Base-by-base conservation (phyloP, 2,113 vertebrate genomes). In the Canis aureus region DNA sequence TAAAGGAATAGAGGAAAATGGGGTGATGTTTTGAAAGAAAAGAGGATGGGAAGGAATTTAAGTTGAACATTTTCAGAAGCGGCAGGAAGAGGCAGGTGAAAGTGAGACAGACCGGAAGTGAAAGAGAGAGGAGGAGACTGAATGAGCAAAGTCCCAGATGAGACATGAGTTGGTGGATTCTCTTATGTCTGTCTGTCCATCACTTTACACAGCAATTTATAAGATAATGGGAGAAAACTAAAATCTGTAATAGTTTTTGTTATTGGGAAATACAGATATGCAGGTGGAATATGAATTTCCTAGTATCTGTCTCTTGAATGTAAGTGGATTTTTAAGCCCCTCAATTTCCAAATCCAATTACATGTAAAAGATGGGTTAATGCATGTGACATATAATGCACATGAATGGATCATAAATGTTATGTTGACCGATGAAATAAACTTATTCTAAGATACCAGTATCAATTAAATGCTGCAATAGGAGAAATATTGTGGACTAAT, bases 261-360 rank as follows among this genome's bases (percentile, higher is more conserved):
- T 27, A 64, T 43, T 69, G n/a, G 80, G 15, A 87, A 59, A 35
- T 59, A 20, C 11, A 89, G 20, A 62, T 43, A 38, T 13, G 38
- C 3, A 55, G 3, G 5, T 62, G 87, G 7, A 93, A 59, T 62
- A 85, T 81, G 43, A 91, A 88, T 82, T 74, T n/a, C 1, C 15
- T 71, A 17, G 0, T 60, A 51, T 4, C 49, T 29, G 0, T 62
- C 9, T 78, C 32, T 88, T 43, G 11, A 73, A 20, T 84, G 43
- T 84, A 87, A 85, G 11, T 38, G 60, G 90, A 51, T 38, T 91
- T 91, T 94, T 83, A 59, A 76, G 66, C 5, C 66, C 6, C 17
- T 67, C 8, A 84, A 80, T 8, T 88, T 94, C 64, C 20, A 97
- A 93, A 94, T 27, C 0, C 15, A 74, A 66, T 73, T 73, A 79